Base-by-base conservation (phyloP, 1,140 invertebrate genomes). In the Drosophila asahinai region DNA sequence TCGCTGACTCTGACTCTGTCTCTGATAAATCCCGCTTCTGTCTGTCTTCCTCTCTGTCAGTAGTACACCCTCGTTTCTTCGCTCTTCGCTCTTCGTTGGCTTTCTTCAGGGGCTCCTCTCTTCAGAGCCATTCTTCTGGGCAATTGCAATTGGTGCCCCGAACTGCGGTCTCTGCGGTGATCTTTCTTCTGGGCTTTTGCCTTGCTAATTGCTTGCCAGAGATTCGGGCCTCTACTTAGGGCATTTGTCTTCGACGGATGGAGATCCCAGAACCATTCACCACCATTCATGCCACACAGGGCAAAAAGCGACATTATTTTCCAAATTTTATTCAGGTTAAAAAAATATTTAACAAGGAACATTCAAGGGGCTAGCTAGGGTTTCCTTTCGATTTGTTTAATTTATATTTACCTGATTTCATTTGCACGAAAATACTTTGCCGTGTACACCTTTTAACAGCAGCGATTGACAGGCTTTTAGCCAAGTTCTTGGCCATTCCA, bases 11-110 rank as follows among this genome's bases (percentile, higher is more conserved):
- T 17, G 55, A 11, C 48, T 74, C 57, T 71, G 62, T 63, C 65
- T 66, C 81, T 80, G 86, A 90, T 90, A 90, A 91, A 74, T 90
- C 79, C 86, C 86, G 86, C 86, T 89, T 90, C 86, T 89, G 80
- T 87, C 77, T 47, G 59, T 73, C 63, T 77, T 62, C 63, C 55
- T 58, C 54, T 60, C 47, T 49, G 33, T 48, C 47, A 33, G 45
- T 22, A 27, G 14, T 25, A 22, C 14, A 40, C 43, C 36, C 19
- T 55, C 33, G 17, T 30, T 12, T 49, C 40, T 40, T 61, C 52
- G 15, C 61, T 45, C 27, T 42, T n/a, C 30, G 30, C 9, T 33
- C 33, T 71, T 33, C 38, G 27, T 45, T 51, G 54, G 30, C 27
- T 19, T 71, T 52, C 43, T 58, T 17, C 43, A 25, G n/a, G 11